phyloP scores from a whole-genome alignment of 2,888 invertebrate genomes.

The Malachius bipustulatus region DNA sequence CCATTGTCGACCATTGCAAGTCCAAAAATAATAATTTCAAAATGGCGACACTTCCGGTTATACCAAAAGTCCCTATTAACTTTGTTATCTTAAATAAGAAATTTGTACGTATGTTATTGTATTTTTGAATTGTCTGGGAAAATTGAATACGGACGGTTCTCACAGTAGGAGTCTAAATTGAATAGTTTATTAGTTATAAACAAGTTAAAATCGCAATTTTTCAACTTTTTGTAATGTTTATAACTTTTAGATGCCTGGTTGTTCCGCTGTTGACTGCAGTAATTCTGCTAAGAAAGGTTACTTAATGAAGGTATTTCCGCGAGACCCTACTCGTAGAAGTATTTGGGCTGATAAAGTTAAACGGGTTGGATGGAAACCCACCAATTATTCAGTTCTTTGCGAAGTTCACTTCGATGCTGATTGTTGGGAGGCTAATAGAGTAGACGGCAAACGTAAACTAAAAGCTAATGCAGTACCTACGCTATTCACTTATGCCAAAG shows the following conservation, averaged over 20 bases:
- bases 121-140: too few species aligned
- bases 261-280: not conserved
- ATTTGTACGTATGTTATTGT: not conserved
- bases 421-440: constrained; percentile 1
- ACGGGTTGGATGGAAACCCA: constrained; percentile 3
- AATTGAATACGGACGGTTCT: not conserved
- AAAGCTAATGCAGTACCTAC: constrained; percentile 3
- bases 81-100: not conserved
- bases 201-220: not conserved
- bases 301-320: not conserved
- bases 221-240: not conserved
- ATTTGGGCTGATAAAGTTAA: not conserved
- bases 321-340: constrained; percentile 2
- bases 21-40: not conserved
- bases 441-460: constrained; percentile 2
- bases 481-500: constrained; percentile 1
- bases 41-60: not conserved
- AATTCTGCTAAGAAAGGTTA: constrained; percentile 1
- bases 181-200: too few species aligned
- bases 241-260: not conserved
- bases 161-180: too few species aligned
- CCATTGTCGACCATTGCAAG: not conserved
- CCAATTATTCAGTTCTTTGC: constrained; percentile 2
- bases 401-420: constrained; percentile 3
- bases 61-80: too few species aligned